A percentile compares a stretch with the other conserved stretches of the same genome.
These are phyloP conservation scores for Myotis vivesi DNA, from an alignment of 2,797 vertebrate species.

Conservation along the genomic window DNA sequence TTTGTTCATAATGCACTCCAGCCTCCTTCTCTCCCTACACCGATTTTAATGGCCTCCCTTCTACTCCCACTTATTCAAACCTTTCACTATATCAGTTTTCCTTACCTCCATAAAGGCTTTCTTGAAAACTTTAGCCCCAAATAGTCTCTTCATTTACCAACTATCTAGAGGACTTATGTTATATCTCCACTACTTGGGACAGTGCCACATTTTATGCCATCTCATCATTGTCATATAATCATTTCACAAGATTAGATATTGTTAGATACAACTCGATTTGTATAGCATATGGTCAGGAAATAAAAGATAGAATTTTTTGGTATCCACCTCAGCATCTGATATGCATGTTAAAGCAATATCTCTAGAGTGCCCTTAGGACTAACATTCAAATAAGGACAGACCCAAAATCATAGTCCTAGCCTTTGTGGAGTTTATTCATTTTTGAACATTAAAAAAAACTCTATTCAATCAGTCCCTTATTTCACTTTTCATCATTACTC, in stretches of 20 bases:
- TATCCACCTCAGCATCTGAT: neutral
- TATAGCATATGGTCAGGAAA: neutral
- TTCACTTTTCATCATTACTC: conserved; percentile 65
- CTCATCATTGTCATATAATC: neutral
- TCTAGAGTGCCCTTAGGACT: neutral
- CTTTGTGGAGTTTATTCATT: neutral
- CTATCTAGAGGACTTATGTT: neutral
- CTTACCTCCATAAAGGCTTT: neutral
- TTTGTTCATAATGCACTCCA: neutral
- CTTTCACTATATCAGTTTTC: neutral
- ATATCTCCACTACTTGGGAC: neutral
- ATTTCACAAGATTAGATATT: neutral
- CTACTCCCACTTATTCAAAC: neutral
- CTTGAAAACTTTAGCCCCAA: neutral
- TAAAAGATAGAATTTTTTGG: neutral
- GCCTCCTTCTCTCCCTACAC: neutral
- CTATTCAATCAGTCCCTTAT: neutral
- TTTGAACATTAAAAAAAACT: neutral
- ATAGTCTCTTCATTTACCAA: neutral
- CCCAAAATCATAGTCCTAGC: neutral
- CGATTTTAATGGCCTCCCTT: neutral
- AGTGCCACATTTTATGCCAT: neutral
- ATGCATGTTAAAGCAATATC: neutral
- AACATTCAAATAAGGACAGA: neutral
- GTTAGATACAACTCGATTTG: neutral